These are phyloP conservation scores for Thumatha senex DNA, from an alignment of 2,888 invertebrate species.

Conservation along the genomic window DNA sequence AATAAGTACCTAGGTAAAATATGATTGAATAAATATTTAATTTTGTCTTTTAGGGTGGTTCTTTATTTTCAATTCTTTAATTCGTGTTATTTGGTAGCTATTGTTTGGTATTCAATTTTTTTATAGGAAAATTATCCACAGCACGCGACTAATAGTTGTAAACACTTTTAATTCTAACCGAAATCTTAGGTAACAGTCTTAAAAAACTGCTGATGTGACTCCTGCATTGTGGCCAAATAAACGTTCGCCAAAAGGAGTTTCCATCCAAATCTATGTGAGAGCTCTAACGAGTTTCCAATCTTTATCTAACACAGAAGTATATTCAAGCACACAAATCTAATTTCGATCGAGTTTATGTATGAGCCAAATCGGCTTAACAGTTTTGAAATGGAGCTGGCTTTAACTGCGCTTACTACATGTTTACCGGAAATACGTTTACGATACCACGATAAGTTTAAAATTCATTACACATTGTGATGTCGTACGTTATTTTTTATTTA, in stretches of 20 bases:
- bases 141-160: no score
- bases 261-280: not conserved
- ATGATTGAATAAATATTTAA: no score
- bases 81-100: no score
- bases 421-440: constrained; percentile 1
- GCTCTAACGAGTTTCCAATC: constrained; percentile 4
- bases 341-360: constrained; percentile 13
- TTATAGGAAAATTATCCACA: no score
- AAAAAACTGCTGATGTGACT: constrained; percentile 1
- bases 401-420: constrained; percentile 8
- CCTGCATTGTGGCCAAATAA: not conserved
- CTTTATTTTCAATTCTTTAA: no score
- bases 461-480: not conserved
- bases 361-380: constrained; percentile 13
- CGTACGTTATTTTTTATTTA: not conserved
- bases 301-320: constrained; percentile 2
- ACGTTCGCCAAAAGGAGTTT: not conserved
- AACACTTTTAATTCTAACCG: no score
- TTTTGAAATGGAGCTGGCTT: constrained; percentile 12
- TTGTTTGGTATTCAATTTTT: no score
- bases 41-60: no score
- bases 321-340: constrained; percentile 8
- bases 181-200: no score
- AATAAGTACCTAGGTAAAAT: no score
- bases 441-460: not conserved